phyloP scores from a whole-genome alignment of 2,113 vertebrate genomes.

The Agapornis roseicollis region DNA sequence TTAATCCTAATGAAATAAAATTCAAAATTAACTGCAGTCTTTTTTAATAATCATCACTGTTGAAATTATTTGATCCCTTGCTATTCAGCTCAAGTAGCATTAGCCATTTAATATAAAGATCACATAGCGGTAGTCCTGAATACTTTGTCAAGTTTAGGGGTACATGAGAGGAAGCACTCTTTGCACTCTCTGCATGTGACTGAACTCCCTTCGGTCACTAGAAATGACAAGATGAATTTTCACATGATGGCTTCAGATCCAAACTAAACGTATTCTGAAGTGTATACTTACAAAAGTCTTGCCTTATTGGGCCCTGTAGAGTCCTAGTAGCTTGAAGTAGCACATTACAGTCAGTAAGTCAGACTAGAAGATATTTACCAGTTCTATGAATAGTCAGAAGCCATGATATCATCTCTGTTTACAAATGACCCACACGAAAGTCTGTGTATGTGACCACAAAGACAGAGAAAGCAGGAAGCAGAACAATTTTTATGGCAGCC shows the following conservation, averaged over 20 bases:
- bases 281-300: neutral
- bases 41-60: neutral
- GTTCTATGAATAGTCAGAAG: neutral
- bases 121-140: neutral
- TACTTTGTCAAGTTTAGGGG: neutral
- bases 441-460: neutral
- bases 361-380: neutral
- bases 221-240: neutral
- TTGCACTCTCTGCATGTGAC: neutral
- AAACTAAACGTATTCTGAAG: neutral
- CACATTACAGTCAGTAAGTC: neutral
- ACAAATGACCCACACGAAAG: neutral
- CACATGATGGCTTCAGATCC: neutral
- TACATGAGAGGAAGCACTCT: neutral
- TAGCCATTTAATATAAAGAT: neutral
- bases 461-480: neutral
- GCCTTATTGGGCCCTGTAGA: neutral
- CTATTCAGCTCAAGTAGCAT: neutral
- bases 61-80: neutral
- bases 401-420: neutral
- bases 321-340: neutral
- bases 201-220: neutral
- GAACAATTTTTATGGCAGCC: neutral
- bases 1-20: neutral
- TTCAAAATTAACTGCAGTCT: neutral